phyloP scores from a whole-genome alignment of 2,113 vertebrate genomes.

The Dipodomys merriami region DNA sequence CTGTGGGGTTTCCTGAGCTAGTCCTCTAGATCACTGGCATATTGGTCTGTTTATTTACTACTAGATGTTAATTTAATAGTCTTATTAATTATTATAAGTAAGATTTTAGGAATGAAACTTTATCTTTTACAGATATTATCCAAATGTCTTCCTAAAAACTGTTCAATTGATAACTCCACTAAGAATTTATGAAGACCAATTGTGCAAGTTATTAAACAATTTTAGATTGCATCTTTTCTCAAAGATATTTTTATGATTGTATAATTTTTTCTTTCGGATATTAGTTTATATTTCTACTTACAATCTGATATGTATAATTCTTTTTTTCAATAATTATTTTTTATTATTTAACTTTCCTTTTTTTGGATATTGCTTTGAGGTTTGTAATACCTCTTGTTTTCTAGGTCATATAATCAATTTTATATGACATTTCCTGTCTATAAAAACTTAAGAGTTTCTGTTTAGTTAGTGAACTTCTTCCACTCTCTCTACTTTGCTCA shows the following conservation, averaged over 20 bases:
- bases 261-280: neutral
- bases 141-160: neutral
- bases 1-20: neutral
- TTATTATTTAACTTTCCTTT: too few species aligned
- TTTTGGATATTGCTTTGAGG: too few species aligned
- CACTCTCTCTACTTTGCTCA: neutral
- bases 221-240: neutral
- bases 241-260: neutral
- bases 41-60: neutral
- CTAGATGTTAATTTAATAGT: neutral
- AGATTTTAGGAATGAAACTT: neutral
- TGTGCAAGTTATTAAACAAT: neutral
- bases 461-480: too few species aligned
- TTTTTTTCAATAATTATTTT: too few species aligned
- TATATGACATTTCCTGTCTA: neutral
- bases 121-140: neutral
- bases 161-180: neutral
- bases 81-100: neutral
- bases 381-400: neutral
- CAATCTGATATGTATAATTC: neutral
- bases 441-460: too few species aligned
- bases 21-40: neutral
- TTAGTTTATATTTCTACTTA: neutral
- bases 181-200: neutral
- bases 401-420: neutral